Evolutionary conservation across 2,113 vertebrate species (phyloP).

Genomic region (Saguinus midas): DNA sequence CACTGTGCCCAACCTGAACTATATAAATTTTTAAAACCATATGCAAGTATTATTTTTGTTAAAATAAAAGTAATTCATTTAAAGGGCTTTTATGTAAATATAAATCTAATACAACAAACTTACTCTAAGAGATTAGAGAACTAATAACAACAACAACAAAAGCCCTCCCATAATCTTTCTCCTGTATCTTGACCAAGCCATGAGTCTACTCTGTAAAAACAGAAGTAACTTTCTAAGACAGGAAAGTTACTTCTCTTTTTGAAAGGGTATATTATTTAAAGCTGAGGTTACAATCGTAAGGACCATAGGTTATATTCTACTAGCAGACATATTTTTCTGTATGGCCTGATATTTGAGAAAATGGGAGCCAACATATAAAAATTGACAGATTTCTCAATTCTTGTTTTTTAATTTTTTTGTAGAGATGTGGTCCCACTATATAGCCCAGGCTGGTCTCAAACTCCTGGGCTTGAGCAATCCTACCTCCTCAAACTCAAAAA

Average conservation of each 20-base stretch:
- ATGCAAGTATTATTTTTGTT: neutral
- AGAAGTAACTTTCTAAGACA: neutral
- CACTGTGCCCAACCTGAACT: neutral
- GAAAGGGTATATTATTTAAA: slow-evolving; percentile 18
- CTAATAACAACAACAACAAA: neutral
- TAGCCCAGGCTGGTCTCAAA: too few species aligned
- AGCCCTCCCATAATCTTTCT: neutral
- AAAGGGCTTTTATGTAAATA: neutral
- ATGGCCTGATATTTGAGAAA: neutral
- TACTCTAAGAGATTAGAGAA: neutral
- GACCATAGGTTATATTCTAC: neutral
- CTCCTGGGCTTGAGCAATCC: too few species aligned
- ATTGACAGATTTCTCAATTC: neutral
- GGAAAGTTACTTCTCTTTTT: neutral
- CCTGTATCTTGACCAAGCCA: neutral
- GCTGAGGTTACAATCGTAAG: neutral
- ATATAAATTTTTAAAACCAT: neutral
- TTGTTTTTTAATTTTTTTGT: neutral
- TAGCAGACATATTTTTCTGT: neutral
- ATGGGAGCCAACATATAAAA: neutral
- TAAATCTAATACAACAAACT: neutral
- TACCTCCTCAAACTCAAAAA: too few species aligned
- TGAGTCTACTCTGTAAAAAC: neutral
- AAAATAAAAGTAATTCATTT: slow-evolving; percentile 25
- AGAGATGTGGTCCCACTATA: too few species aligned